Evolutionary conservation across 2,888 invertebrate genomes (phyloP), one percentile per base, ranked within the genome.

Genomic region (Caenorhabditis uteleia): DNA sequence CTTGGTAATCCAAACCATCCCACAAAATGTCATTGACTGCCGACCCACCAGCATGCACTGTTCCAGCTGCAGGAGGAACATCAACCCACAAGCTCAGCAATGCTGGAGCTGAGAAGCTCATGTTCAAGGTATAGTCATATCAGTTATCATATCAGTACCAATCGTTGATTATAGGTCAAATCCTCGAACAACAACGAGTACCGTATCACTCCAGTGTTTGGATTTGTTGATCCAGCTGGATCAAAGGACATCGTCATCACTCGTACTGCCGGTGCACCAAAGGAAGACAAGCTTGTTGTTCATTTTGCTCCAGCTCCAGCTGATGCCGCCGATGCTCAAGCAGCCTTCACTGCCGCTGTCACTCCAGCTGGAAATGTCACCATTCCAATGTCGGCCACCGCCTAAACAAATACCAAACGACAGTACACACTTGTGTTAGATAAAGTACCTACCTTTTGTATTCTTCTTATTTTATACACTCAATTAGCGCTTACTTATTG

Each of bases 131-230:
- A 6, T 36, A 45, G 36, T 23, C 12, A 54, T 60, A 4, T 16
- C 25, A 20, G 16, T 18, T 7, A 10, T 7, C 16, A 39, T 18
- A 8, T 7, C 10, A 7, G 6, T 39, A 10, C 10, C 39, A 4
- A 16, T 44, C 5, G 7, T 6, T 5, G 20, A 12, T 56, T 56
- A 38, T 45, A 64, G 65, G 50, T 72, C 56, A 70, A 70, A 51
- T 70, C 68, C 23, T 70, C 73, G 46, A 73, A 70, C 64, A 70
- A 73, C 69, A 62, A 55, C 45, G 59, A 68, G 31, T 73, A 73
- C 61, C 68, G 65, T 31, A 57, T 73, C 55, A 70, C 68, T 20
- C 73, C 73, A 31, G 73, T 74, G 43, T 73, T 70, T 62, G 72
- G 72, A 33, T 73, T 74, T 58, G 59, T 73, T 33, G 72, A 72